Evolutionary conservation across 2,797 vertebrate genomes (phyloP).

Genomic region (Chaetodon trifasciatus): DNA sequence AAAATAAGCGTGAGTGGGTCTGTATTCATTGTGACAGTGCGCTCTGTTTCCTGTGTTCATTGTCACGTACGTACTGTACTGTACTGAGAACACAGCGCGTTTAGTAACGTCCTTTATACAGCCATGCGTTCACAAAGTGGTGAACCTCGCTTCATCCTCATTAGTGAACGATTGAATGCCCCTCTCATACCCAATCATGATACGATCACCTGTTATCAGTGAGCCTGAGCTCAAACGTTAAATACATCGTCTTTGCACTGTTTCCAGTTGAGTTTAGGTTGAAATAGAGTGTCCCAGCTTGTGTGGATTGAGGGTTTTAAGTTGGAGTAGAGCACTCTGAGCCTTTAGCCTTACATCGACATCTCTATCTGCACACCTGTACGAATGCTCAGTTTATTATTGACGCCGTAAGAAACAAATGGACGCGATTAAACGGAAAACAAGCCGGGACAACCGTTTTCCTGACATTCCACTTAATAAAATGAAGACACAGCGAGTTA

Average conservation of each 20-base stretch:
- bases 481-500: background rate
- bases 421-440: background rate
- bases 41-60: background rate
- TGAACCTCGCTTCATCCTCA: too few species aligned
- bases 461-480: slow-evolving; percentile 9
- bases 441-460: background rate
- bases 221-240: too few species aligned
- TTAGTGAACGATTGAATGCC: too few species aligned
- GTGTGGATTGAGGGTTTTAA: background rate
- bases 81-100: background rate
- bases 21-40: slow-evolving; percentile 8
- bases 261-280: too few species aligned
- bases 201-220: too few species aligned
- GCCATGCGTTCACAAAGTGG: too few species aligned
- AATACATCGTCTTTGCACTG: too few species aligned
- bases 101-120: too few species aligned
- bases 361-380: background rate
- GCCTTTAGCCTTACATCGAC: background rate
- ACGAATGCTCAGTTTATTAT: background rate
- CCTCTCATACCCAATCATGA: too few species aligned
- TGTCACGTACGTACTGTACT: background rate
- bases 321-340: background rate
- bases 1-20: background rate
- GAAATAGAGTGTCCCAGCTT: too few species aligned
- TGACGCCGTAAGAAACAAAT: background rate